Evolutionary conservation across 1,140 invertebrate genomes (phyloP).

Genomic region (Neodiprion fabricii): DNA sequence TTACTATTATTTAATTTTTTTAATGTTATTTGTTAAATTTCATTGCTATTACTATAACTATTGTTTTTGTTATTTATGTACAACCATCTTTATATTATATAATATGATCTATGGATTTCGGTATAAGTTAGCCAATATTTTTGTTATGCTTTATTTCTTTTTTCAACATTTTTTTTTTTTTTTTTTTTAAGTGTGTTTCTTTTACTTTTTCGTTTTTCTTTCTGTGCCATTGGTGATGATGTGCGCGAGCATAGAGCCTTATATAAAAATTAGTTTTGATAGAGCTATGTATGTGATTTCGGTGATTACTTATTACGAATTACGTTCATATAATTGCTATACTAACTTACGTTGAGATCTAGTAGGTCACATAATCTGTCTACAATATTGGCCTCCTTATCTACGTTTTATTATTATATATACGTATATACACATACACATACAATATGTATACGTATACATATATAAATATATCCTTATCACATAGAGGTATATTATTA

Average conservation of each 20-base stretch:
- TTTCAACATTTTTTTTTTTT: too few species aligned
- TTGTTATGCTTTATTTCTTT: too few species aligned
- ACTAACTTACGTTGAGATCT: conserved; percentile 59
- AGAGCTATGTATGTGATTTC: conserved; percentile 52
- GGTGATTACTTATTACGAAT: conserved; percentile 59
- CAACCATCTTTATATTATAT: conserved; percentile 46
- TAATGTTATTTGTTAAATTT: too few species aligned
- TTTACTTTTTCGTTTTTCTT: conserved; percentile 17
- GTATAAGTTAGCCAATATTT: conserved; percentile 44
- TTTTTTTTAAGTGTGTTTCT: not conserved
- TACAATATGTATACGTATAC: too few species aligned
- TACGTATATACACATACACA: too few species aligned
- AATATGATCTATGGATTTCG: conserved; percentile 42
- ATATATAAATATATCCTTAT: conserved; percentile 57
- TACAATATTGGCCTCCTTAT: conserved; percentile 35
- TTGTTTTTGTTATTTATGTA: conserved; percentile 58
- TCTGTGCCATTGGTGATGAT: conserved; percentile 56
- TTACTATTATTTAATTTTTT: too few species aligned
- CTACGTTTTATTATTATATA: too few species aligned
- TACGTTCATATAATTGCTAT: conserved; percentile 37
- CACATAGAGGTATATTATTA: conserved; percentile 48
- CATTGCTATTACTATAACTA: conserved; percentile 9
- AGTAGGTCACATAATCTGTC: conserved; percentile 54
- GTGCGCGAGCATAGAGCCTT: conserved; percentile 54
- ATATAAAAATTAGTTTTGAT: conserved; percentile 58